phyloP scores from a whole-genome alignment of 2,797 vertebrate species.

The Galaxias olidus region DNA sequence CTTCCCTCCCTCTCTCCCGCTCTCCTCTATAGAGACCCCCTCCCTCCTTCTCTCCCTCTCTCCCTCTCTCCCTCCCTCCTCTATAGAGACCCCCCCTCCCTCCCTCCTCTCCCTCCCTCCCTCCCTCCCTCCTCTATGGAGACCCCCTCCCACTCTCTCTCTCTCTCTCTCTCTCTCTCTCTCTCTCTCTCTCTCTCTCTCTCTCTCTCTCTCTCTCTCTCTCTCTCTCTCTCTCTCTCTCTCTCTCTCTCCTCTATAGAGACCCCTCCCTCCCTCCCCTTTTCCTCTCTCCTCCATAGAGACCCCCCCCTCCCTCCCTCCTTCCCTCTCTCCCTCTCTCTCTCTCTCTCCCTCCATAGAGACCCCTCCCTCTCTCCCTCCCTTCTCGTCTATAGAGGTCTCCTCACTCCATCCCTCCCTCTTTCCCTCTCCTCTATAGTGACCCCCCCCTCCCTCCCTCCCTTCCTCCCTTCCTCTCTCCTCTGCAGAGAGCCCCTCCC shows the following conservation, averaged over 20 bases:
- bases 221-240: background rate
- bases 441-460: slow-evolving; percentile 6
- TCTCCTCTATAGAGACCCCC: too few relatives aligned
- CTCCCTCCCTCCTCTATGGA: too few relatives aligned
- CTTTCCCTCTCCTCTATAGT: slow-evolving; percentile 3
- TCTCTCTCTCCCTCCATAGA: too few relatives aligned
- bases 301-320: too few relatives aligned
- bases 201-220: background rate
- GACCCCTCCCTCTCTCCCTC: slow-evolving; percentile 12
- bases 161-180: background rate
- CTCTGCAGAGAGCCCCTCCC: too few relatives aligned
- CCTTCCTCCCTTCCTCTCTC: slow-evolving; percentile 13
- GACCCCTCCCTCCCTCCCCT: slow-evolving; percentile 18
- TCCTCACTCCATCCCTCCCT: too few relatives aligned
- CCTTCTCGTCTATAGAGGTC: too few relatives aligned
- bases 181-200: background rate
- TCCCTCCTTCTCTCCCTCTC: too few relatives aligned
- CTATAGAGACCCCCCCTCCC: background rate
- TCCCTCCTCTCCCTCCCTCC: background rate
- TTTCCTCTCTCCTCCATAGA: slow-evolving; percentile 4
- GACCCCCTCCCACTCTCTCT: background rate
- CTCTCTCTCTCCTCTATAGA: too few relatives aligned
- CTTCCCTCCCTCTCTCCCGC: too few relatives aligned
- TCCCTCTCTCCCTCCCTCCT: slow-evolving; percentile 2
- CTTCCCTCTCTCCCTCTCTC: slow-evolving; percentile 15